Conservation (phyloP, 1,140 invertebrate species). For the Pentalonia nigronervosa region DNA sequence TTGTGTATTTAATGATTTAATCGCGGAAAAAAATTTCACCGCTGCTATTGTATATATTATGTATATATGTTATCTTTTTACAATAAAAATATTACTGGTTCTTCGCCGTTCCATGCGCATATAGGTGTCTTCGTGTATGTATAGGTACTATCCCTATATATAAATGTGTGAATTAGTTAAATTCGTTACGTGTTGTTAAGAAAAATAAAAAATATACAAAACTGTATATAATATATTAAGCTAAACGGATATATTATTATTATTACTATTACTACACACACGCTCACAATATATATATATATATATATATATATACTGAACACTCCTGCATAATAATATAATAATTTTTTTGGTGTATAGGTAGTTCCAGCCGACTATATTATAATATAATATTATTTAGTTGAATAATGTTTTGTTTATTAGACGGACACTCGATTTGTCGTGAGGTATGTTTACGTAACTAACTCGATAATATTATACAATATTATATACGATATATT, state of each 20-base stretch:
- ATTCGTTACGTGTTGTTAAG: constrained; percentile 23
- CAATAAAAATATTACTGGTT: not conserved
- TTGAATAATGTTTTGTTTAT: constrained; percentile 15
- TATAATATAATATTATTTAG: not conserved
- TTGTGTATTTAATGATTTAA: constrained; percentile 15
- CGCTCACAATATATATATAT: not conserved
- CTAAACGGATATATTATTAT: not conserved
- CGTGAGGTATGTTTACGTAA: not conserved
- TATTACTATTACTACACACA: not conserved
- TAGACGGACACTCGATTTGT: constrained; percentile 24
- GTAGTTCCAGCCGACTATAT: not conserved
- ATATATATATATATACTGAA: not conserved
- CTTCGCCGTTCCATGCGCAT: not conserved
- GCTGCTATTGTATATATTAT: not conserved
- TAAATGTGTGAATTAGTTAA: not conserved
- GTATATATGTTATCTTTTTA: not conserved
- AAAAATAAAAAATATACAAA: not conserved
- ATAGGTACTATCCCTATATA: not conserved
- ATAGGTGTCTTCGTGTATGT: not conserved
- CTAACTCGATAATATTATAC: not conserved
- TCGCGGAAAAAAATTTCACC: not conserved
- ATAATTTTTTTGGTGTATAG: not conserved
- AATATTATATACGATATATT: not conserved
- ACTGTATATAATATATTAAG: not conserved
- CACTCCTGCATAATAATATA: not conserved